Evolutionary conservation across 2,113 vertebrate genomes (phyloP).

Genomic region (Gulo gulo): DNA sequence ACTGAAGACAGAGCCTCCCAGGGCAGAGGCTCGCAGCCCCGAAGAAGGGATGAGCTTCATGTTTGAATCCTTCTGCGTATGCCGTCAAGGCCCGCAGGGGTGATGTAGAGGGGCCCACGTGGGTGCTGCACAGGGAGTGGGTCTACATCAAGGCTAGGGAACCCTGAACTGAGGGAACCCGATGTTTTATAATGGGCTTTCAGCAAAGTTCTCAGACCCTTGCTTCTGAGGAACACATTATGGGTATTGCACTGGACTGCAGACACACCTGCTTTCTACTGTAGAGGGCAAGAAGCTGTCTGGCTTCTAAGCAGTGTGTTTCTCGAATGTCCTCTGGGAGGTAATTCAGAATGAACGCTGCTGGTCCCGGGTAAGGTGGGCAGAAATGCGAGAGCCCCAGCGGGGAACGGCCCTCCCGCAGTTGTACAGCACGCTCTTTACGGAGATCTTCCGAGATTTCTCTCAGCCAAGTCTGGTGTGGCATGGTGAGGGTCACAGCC

Average conservation of each 20-base stretch:
- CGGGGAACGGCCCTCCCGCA: background rate
- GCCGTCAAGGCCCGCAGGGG: background rate
- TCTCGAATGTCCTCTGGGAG: background rate
- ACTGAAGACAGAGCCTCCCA: background rate
- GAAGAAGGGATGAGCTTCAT: fast-evolving
- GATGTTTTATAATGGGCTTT: background rate
- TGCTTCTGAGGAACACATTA: background rate
- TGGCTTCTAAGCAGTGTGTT: background rate
- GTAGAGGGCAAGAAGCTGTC: background rate
- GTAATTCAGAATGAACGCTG: background rate
- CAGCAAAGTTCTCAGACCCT: background rate
- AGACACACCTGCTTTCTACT: background rate
- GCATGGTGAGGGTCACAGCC: background rate
- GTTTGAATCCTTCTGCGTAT: background rate
- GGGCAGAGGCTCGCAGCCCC: background rate
- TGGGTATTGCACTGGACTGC: background rate
- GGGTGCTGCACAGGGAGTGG: no score
- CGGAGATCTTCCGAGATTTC: background rate
- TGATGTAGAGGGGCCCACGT: no score
- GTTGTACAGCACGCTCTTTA: background rate
- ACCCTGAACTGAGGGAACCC: background rate
- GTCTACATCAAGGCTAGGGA: background rate
- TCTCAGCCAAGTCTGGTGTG: background rate
- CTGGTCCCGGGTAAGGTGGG: background rate
- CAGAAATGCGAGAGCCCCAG: background rate